Conservation (phyloP, 2,888 invertebrate species). For the Mimumesa dahlbomi region DNA sequence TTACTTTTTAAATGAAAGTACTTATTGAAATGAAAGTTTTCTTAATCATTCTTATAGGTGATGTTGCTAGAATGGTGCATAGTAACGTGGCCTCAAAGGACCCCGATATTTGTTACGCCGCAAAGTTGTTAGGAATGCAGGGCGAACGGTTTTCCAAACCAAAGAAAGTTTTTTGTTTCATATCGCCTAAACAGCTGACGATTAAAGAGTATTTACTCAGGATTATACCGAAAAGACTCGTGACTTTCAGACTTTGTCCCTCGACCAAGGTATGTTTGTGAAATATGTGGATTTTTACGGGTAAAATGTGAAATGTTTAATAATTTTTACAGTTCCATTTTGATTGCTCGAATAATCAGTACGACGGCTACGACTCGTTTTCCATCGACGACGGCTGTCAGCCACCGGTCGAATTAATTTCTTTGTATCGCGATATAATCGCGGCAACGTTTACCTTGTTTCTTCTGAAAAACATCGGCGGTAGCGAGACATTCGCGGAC, state of each 20-base stretch:
- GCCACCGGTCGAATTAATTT: constrained; percentile 90
- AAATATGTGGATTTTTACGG: background rate
- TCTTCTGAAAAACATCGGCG: constrained; percentile 95
- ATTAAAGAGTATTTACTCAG: constrained; percentile 96
- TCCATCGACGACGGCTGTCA: constrained; percentile 95
- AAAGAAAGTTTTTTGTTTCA: constrained; percentile 93
- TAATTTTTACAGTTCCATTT: constrained; percentile 87
- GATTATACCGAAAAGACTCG: constrained; percentile 95
- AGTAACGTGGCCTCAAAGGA: constrained; percentile 93
- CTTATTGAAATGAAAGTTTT: no score
- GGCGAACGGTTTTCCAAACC: constrained; percentile 86
- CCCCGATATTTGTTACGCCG: constrained; percentile 93
- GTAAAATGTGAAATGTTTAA: background rate
- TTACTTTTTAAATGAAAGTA: background rate
- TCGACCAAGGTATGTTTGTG: constrained; percentile 90
- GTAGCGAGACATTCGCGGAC: constrained; percentile 95
- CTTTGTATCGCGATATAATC: constrained; percentile 93
- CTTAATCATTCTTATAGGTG: constrained; percentile 81
- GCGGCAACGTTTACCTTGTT: constrained; percentile 96
- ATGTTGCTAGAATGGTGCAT: constrained; percentile 91
- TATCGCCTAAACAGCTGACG: constrained; percentile 95
- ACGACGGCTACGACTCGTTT: constrained; percentile 84
- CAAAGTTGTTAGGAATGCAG: constrained; percentile 85
- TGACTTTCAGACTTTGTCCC: constrained; percentile 95
- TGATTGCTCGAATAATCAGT: constrained; percentile 82